These are phyloP conservation scores for Zosterops pallidus DNA, from an alignment of 2,113 vertebrate genomes.

Conservation along the genomic window DNA sequence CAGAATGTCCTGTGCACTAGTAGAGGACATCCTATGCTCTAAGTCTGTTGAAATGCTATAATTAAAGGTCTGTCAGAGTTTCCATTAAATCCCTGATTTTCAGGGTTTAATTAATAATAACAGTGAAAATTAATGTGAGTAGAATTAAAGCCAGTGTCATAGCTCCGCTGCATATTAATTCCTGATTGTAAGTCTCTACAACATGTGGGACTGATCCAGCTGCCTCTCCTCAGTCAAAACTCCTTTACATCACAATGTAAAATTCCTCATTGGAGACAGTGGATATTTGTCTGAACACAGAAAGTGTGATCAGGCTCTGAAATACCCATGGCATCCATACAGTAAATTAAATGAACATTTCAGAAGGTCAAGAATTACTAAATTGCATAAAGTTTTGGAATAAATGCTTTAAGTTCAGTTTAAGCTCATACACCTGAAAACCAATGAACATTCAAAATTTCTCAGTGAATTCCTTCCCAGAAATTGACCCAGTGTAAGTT, in stretches of 20 bases:
- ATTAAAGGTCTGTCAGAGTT: conserved; percentile 77
- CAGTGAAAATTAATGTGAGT: conserved; percentile 73
- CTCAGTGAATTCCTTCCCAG: not conserved
- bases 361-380: not conserved
- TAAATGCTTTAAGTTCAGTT: not conserved
- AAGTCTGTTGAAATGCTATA: conserved; percentile 70
- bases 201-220: conserved; percentile 12
- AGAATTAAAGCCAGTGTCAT: conserved; percentile 72
- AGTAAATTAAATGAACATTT: not conserved
- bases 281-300: not conserved
- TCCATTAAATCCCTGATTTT: conserved; percentile 81
- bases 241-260: not conserved
- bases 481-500: not conserved
- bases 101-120: conserved; percentile 79
- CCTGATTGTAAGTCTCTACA: conserved; percentile 45
- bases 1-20: conserved; percentile 60
- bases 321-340: not conserved
- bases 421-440: not conserved
- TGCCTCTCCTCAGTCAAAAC: not conserved
- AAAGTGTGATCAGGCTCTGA: not conserved
- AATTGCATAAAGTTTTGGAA: not conserved
- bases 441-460: not conserved
- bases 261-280: not conserved
- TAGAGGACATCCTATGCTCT: conserved; percentile 70
- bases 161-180: conserved; percentile 71